Percentiles rank a stretch among this genome's conserved stretches.
Conservation (phyloP, 2,888 invertebrate genomes). For the Stegana nigrithorax region DNA sequence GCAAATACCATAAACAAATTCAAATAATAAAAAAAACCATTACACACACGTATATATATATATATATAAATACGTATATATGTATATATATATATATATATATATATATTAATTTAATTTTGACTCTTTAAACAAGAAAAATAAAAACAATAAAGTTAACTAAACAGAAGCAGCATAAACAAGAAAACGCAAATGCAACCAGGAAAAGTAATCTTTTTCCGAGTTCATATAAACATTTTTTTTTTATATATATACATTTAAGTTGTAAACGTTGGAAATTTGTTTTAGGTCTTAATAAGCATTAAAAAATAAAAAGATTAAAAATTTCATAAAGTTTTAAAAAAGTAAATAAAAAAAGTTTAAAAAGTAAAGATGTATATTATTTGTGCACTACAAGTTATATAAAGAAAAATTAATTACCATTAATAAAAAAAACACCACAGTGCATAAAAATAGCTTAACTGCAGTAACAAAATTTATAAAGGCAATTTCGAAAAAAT, state of each 20-base stretch:
- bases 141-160: neutral
- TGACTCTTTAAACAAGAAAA: neutral
- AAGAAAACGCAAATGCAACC: neutral
- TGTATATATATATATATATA: constrained; percentile 1
- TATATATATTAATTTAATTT: neutral
- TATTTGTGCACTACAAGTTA: too few species aligned
- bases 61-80: too few species aligned
- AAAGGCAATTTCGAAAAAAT: too few species aligned
- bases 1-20: constrained; percentile 23
- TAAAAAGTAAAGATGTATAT: too few species aligned
- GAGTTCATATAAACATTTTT: too few species aligned
- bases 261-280: neutral
- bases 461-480: too few species aligned
- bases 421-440: too few species aligned
- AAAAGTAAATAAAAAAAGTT: too few species aligned
- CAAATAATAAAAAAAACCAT: constrained; percentile 15
- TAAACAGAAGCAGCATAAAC: neutral
- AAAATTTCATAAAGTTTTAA: neutral
- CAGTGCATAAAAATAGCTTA: too few species aligned
- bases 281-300: neutral
- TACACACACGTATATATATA: neutral
- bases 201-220: neutral
- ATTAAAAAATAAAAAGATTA: neutral
- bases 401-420: too few species aligned
- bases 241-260: neutral